Evolutionary conservation across 2,113 vertebrate genomes (phyloP).

Genomic region (Pogona vitticeps): DNA sequence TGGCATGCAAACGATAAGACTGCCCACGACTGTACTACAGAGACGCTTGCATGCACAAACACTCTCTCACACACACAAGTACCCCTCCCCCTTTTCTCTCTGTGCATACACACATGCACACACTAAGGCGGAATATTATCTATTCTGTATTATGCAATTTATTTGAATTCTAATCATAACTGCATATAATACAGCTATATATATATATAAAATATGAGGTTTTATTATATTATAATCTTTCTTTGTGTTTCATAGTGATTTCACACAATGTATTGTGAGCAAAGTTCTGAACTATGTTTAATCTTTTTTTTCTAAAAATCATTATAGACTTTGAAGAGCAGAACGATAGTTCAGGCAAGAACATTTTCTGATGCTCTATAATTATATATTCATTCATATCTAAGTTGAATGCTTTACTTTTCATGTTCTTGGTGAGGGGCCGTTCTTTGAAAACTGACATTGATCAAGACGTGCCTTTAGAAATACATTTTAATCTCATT

Average conservation of each 20-base stretch:
- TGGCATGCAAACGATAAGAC: no score
- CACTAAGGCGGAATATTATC: not conserved
- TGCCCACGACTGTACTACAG: no score
- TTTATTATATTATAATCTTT: conserved; percentile 14
- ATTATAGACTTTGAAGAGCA: not conserved
- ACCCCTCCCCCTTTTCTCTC: no score
- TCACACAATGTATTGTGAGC: not conserved
- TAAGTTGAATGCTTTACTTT: conserved; percentile 7
- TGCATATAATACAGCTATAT: not conserved
- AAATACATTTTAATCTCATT: not conserved
- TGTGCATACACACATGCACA: no score
- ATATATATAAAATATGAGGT: not conserved
- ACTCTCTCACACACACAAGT: no score
- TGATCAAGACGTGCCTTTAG: not conserved
- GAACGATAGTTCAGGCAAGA: not conserved
- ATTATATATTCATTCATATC: conserved; percentile 5
- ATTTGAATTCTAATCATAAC: not conserved
- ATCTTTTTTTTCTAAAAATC: not conserved
- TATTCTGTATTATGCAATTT: not conserved
- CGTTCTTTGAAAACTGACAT: not conserved
- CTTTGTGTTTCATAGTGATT: not conserved
- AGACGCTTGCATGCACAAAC: no score
- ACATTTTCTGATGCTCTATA: not conserved
- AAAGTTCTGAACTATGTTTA: not conserved
- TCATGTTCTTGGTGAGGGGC: not conserved